Percentiles rank a stretch among this genome's conserved stretches.
Evolutionary conservation across 2,888 invertebrate genomes (phyloP).

Genomic region (Girardia tigrina): DNA sequence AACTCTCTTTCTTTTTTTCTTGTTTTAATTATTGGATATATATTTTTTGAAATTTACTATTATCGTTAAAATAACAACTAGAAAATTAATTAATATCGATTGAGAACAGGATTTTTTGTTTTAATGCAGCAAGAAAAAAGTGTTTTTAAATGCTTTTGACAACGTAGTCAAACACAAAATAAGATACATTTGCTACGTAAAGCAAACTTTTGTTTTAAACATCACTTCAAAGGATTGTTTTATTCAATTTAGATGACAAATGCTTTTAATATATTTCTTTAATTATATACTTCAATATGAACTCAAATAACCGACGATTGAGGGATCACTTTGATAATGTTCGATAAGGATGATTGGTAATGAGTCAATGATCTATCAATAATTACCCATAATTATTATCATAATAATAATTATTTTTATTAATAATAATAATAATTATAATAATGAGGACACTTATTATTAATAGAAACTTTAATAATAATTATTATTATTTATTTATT

Average conservation of each 20-base stretch:
- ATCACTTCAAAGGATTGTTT: constrained; percentile 4
- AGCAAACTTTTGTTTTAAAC: constrained; percentile 23
- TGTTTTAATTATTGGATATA: constrained; percentile 11
- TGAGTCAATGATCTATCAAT: neutral
- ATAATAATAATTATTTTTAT: neutral
- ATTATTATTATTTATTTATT: constrained; percentile 12
- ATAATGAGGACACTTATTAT: neutral
- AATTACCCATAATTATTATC: constrained; percentile 6
- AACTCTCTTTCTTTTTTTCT: neutral
- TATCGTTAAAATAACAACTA: neutral
- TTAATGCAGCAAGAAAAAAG: neutral
- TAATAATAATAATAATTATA: neutral
- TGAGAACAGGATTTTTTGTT: constrained; percentile 7
- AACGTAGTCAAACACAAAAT: constrained; percentile 10
- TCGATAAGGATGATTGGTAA: constrained; percentile 15
- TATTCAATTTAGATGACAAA: constrained; percentile 23
- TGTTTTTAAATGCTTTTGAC: constrained; percentile 17
- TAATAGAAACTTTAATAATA: neutral
- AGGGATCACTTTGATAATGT: constrained; percentile 3
- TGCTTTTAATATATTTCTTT: constrained; percentile 18
- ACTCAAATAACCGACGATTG: constrained; percentile 23
- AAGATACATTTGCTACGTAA: constrained; percentile 18
- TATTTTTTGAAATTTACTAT: neutral
- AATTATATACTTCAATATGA: constrained; percentile 18
- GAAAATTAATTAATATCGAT: constrained; percentile 19